Base-by-base conservation (phyloP, 2,113 vertebrate species). In the Leucoraja erinaceus region DNA sequence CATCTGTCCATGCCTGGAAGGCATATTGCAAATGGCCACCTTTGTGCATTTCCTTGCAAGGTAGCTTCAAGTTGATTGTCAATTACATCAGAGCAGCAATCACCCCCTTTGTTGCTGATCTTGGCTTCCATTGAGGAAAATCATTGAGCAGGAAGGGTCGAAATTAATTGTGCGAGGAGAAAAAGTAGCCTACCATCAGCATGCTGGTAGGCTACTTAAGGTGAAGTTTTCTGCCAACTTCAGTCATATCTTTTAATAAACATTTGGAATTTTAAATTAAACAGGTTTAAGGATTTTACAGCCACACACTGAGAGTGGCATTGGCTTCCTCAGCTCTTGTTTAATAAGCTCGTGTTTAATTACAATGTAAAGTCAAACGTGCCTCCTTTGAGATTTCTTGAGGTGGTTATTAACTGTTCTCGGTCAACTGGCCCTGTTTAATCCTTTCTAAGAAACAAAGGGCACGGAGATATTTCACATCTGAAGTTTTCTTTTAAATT, bases 321-420 rank as follows among this genome's bases (percentile, higher is more conserved):
- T 91, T 72, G 33, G 20, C 38, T 91, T 91, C 68, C 20, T 54
- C 28, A 91, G 20, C 68, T 68, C 28, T 72, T 74, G 25, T 9
- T 91, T 91, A 91, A 72, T 54, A 54, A 91, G 20, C 68, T 68
- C 28, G 54, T 74, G 25, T 9, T 91, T 91, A 91, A 72, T 91
- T 91, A 38, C 66, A 70, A 63, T 33, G 28, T 91, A 70, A 91
- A 72, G 18, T 83, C 79, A 47, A 33, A 91, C 8, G 0, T 47
- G 22, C 16, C 88, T 91, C 88, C 88, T 72, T 2, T 72, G 90
- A n/a, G 66, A 72, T 47, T 38, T 88, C 90, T 38, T 54, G 88
- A 11, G 31, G 68, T 70, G 18, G 33, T 0, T 47, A 91, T 72
- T 38, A 47, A 16, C 66, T 72, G 18, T 54, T 47, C 72, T 4